phyloP scores from a whole-genome alignment of 2,888 invertebrate species.

The Rhaphigaster nebulosa region DNA sequence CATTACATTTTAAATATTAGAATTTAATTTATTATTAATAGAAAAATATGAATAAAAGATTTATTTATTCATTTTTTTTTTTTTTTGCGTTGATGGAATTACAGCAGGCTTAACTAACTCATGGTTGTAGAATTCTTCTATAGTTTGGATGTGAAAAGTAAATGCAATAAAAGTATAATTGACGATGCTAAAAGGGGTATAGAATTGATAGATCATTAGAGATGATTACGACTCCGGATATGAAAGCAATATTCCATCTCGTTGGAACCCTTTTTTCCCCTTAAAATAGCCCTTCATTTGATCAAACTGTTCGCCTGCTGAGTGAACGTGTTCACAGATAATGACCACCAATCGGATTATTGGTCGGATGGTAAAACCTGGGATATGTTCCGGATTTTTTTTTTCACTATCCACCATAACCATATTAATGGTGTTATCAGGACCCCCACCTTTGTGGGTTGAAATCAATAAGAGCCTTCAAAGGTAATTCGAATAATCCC shows the following conservation, averaged over 20 bases:
- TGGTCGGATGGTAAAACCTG: neutral
- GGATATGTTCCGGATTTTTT: neutral
- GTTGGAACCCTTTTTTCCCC: neutral
- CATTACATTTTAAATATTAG: too few relatives aligned
- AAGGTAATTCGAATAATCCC: slow-evolving; percentile 49
- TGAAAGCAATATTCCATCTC: neutral
- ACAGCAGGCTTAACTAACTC: neutral
- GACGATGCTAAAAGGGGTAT: neutral
- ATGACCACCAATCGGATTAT: slow-evolving; percentile 31
- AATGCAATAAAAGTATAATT: neutral
- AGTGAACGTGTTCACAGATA: slow-evolving; percentile 16
- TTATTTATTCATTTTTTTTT: too few relatives aligned
- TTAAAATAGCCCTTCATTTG: slow-evolving; percentile 3
- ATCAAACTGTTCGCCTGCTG: neutral
- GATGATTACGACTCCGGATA: neutral
- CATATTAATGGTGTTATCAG: slow-evolving; percentile 30
- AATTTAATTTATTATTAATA: too few relatives aligned
- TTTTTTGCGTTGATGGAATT: too few relatives aligned
- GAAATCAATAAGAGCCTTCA: slow-evolving; percentile 34
- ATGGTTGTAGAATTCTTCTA: neutral
- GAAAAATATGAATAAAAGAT: too few relatives aligned
- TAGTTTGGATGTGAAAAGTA: neutral
- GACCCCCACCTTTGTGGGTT: neutral
- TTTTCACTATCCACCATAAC: neutral
- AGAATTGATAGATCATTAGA: neutral